Evolutionary conservation across 2,888 invertebrate species (phyloP), one percentile per base, ranked within the genome.

Genomic region (Idaea straminata): DNA sequence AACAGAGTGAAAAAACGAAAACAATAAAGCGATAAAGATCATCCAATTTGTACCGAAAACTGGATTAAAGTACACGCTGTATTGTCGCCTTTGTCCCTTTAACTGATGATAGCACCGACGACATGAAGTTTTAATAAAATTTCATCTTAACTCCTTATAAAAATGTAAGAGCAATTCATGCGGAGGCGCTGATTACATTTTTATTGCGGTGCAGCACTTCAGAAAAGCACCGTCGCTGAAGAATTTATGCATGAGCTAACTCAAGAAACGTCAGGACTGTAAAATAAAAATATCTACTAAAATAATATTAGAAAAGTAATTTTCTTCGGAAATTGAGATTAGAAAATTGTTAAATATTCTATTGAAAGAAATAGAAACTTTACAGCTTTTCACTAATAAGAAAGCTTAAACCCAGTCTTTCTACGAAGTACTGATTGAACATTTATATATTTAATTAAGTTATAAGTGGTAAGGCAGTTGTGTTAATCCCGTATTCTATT

Each of bases 91-190:
- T 47, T 47, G 47, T 47, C 47, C 47, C 47, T 36, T 47, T 13
- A 47, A 47, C 47, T 47, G 47, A 47, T 47, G 47, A 47, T 47
- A 13, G 47, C 47, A 5, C 47, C 47, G 47, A 47, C 47, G 47
- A 47, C 47, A 47, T 47, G 47, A 47, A 47, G 47, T 47, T 47
- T 47, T 47, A 47, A 47, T 47, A 47, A 47, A 47, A 47, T 47
- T 47, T 47, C 47, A 13, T 13, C 63, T 35, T 64, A 69, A 64
- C 68, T 68, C 72, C 74, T 70, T 68, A 64, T 68, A 69, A 68
- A 74, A 71, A 69, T 70, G 66, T 61, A 68, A 64, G 66, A 70
- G 75, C 74, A 74, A 68, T 69, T 66, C 64, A 59, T 15, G 65
- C 63, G 59, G 62, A 62, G 38, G 66, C 63, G 64, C 66, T 68